These are phyloP conservation scores for Calameuta pallipes DNA, from an alignment of 2,888 invertebrate species.

Conservation along the genomic window DNA sequence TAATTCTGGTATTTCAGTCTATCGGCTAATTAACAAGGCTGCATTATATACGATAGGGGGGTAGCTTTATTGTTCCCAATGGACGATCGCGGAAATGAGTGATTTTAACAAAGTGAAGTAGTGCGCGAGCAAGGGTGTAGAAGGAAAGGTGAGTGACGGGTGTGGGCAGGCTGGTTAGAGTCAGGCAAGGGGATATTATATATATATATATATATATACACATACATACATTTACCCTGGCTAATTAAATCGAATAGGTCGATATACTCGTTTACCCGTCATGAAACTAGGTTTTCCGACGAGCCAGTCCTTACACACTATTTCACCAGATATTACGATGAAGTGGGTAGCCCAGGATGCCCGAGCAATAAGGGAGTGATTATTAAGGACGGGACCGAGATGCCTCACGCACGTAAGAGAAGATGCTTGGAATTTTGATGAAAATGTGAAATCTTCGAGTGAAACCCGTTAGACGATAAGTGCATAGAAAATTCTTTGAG, in stretches of 20 bases:
- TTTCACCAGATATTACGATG: not conserved
- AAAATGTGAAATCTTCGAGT: not conserved
- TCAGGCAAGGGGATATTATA: not conserved
- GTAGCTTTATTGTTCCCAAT: not conserved
- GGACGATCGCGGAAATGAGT: not conserved
- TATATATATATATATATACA: not conserved
- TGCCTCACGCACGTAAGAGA: not conserved
- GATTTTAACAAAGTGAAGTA: not conserved
- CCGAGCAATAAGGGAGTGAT: not conserved
- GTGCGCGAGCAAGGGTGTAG: not conserved
- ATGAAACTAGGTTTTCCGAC: not conserved
- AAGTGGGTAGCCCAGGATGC: not conserved
- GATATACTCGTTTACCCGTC: not conserved
- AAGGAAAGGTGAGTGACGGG: not conserved
- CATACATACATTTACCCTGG: not conserved
- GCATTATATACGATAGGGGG: not conserved
- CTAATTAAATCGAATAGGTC: conserved; percentile 11
- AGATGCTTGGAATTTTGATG: not conserved
- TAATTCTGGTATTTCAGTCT: not conserved
- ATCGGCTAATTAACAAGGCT: not conserved
- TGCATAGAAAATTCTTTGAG: not conserved
- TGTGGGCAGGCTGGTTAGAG: not conserved
- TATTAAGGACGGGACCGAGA: not conserved
- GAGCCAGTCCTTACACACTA: not conserved
- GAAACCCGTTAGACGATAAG: not conserved